Base-by-base conservation (phyloP, 2,888 invertebrate genomes). In the Drosophila mimetica region DNA sequence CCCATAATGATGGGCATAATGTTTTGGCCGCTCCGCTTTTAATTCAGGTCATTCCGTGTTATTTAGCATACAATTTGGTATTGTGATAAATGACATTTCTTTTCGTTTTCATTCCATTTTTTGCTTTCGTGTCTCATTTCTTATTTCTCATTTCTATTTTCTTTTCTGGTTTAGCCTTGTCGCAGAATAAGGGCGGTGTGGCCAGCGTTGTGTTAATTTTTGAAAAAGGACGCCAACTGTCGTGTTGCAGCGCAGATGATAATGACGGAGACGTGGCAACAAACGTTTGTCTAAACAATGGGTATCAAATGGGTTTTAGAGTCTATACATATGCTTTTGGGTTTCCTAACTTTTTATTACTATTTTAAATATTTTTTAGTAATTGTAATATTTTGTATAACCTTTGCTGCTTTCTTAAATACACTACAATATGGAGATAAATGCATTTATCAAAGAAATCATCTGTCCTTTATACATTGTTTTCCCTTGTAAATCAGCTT, bases 161-260 rank as follows among this genome's bases (percentile, higher is more conserved):
- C 39, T 16, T 25, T 30, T 54, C 58, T 74, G 47, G 47, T 34
- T 65, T 53, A 65, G 71, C 64, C 50, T 66, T 79, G 65, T 65
- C 67, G 60, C 30, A 18, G 25, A 32, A 32, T 4, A 30, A 14
- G 11, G 28, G 16, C 47, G 60, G 42, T 60, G 61, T 66, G 52
- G 54, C 70, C 71, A 66, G 74, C 75, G 50, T 64, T 67, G 80
- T 81, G 86, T 72, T 83, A 77, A 86, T 79, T 73, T 86, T 82
- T 75, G 53, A 71, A 86, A 81, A 81, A 81, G 74, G 74, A 83
- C 77, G 77, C 63, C 80, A 86, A 75, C 81, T 75, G 81, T 80
- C 80, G 74, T 67, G 75, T 64, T 72, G 84, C 71, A 70, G 77
- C 58, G 22, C 60, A 66, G 67, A 77, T 77, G 77, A 80, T 81